A percentile compares a stretch with the other conserved stretches of the same genome.
Conservation (phyloP, 1,140 invertebrate species). For the Brachionus angularis region DNA sequence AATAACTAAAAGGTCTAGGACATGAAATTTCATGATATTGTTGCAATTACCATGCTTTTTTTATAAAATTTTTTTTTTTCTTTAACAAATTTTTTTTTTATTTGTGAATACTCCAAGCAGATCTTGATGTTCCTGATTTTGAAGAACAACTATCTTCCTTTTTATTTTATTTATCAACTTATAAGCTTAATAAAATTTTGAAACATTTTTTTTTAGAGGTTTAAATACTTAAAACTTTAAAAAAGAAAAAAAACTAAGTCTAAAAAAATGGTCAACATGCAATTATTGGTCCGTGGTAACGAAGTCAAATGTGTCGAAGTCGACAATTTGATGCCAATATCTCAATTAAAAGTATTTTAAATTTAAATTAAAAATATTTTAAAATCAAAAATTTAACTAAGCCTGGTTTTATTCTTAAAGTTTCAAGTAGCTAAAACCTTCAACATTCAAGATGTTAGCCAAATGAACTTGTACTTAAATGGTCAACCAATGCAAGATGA, state of each 20-base stretch:
- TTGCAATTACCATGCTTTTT: conserved; percentile 40
- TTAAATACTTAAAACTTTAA: neutral
- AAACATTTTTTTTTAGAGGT: too few relatives aligned
- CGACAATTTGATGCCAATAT: conserved; percentile 28
- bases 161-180: conserved; percentile 13
- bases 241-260: neutral
- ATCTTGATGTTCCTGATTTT: too few relatives aligned
- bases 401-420: conserved; percentile 57
- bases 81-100: too few relatives aligned
- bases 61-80: conserved; percentile 21
- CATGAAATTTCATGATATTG: conserved; percentile 26
- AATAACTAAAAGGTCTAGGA: conserved; percentile 32
- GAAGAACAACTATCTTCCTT: neutral
- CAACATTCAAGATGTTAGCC: conserved; percentile 4
- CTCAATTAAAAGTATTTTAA: conserved; percentile 3
- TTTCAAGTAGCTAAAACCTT: conserved; percentile 1
- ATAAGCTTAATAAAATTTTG: too few relatives aligned
- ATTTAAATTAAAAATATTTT: neutral
- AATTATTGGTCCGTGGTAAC: conserved; percentile 41
- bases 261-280: conserved; percentile 29
- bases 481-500: conserved; percentile 39
- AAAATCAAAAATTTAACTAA: conserved; percentile 49
- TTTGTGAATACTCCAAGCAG: too few relatives aligned
- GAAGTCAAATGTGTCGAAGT: conserved; percentile 40
- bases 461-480: conserved; percentile 44